phyloP scores from a whole-genome alignment of 1,140 invertebrate genomes.

The Micrasema longulum region DNA sequence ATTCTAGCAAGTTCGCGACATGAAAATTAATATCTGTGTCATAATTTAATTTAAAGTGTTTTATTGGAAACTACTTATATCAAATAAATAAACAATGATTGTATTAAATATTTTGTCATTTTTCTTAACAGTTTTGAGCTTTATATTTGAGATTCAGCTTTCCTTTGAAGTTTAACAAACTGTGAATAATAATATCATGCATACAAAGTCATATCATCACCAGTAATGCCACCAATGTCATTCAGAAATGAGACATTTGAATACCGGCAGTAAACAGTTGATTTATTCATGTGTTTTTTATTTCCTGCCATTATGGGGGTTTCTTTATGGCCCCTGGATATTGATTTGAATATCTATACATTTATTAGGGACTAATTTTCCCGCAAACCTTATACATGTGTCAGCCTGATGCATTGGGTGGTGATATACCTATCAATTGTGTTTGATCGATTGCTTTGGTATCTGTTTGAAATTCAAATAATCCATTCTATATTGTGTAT shows the following conservation, averaged over 20 bases:
- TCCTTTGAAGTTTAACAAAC: too few relatives aligned
- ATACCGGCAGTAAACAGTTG: conserved; percentile 25
- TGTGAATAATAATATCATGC: too few relatives aligned
- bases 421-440: conserved; percentile 16
- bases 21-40: too few relatives aligned
- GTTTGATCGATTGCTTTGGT: conserved; percentile 24
- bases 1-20: too few relatives aligned
- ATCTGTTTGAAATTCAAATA: not conserved
- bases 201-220: not conserved
- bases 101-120: too few relatives aligned
- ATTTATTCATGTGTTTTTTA: conserved; percentile 46
- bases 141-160: too few relatives aligned
- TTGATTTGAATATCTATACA: conserved; percentile 47
- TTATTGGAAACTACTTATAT: too few relatives aligned
- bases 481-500: too few relatives aligned
- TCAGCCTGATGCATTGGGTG: conserved; percentile 12
- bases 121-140: too few relatives aligned
- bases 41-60: too few relatives aligned
- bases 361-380: conserved; percentile 47
- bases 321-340: conserved; percentile 31
- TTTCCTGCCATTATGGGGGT: conserved; percentile 23
- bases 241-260: conserved; percentile 26
- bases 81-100: too few relatives aligned
- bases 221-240: not conserved
- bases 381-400: not conserved